Conservation (phyloP, 2,888 invertebrate genomes). For the Osmoderma eremita region DNA sequence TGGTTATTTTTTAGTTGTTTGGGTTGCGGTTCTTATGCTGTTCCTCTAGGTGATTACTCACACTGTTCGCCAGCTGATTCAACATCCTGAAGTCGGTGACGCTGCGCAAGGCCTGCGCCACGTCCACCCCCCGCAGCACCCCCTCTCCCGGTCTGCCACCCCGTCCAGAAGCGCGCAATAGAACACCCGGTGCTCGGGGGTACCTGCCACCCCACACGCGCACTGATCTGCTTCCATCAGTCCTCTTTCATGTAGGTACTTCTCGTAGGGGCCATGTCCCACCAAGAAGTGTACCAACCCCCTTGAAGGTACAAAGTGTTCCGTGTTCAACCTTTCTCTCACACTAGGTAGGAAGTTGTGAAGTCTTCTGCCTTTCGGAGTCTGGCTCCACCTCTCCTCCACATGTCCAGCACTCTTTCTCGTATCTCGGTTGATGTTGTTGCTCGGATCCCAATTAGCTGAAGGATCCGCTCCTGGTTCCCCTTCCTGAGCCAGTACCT, state of each 20-base stretch:
- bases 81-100: no score
- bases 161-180: background rate
- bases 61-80: no score
- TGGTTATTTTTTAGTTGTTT: no score
- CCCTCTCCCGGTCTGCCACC: no score
- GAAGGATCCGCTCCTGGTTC: background rate
- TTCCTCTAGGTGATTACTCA: no score
- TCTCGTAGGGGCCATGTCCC: slow-evolving; percentile 3
- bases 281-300: slow-evolving; percentile 4
- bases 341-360: background rate
- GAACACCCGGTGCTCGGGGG: background rate
- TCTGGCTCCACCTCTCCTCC: background rate
- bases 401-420: background rate
- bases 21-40: no score
- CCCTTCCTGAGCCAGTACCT: background rate
- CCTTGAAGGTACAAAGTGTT: background rate
- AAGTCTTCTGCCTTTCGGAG: background rate
- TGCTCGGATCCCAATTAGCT: background rate
- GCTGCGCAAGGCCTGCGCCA: no score
- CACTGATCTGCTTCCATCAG: background rate
- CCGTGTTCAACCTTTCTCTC: background rate
- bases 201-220: background rate
- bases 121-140: no score
- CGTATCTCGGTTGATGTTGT: background rate
- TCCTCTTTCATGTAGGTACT: background rate